A percentile compares a stretch with the other conserved stretches of the same genome.
These are phyloP conservation scores for Polymixis flavicincta DNA, from an alignment of 2,888 invertebrate genomes.

Conservation along the genomic window DNA sequence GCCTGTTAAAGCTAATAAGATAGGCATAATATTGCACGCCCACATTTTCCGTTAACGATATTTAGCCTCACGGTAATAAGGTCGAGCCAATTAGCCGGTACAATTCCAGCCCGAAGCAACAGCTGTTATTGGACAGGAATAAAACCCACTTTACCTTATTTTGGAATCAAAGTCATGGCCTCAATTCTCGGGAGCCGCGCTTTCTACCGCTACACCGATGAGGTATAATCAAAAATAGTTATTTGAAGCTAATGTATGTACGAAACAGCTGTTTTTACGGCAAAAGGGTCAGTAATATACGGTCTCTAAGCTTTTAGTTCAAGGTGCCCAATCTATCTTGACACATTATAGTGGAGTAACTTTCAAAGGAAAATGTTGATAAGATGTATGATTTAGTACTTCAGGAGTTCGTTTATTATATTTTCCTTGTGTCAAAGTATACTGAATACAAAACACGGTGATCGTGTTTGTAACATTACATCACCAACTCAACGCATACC, in stretches of 20 bases:
- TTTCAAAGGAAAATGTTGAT: not conserved
- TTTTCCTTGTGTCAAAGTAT: conserved; percentile 2
- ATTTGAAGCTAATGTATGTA: not conserved
- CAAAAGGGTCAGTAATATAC: not conserved
- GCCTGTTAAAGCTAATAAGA: not conserved
- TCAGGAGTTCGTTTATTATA: not conserved
- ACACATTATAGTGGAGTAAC: not conserved
- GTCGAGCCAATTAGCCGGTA: conserved; percentile 3
- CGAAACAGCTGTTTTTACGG: conserved; percentile 33
- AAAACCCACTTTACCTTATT: not conserved
- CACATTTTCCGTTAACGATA: not conserved
- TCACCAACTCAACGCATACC: conserved; percentile 36
- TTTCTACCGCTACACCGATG: not conserved
- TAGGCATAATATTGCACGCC: not conserved
- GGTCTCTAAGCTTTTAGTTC: conserved; percentile 1
- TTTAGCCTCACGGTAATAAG: conserved; percentile 1
- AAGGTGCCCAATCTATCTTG: not conserved
- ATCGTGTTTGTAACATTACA: conserved; percentile 32
- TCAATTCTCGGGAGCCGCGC: not conserved
- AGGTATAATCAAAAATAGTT: conserved; percentile 6
- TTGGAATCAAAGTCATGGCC: not conserved
- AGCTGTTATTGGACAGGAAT: not conserved
- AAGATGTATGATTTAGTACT: not conserved
- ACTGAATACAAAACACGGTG: conserved; percentile 20
- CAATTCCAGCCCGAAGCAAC: not conserved